phyloP scores from a whole-genome alignment of 2,888 invertebrate species.

The Volucella inanis region DNA sequence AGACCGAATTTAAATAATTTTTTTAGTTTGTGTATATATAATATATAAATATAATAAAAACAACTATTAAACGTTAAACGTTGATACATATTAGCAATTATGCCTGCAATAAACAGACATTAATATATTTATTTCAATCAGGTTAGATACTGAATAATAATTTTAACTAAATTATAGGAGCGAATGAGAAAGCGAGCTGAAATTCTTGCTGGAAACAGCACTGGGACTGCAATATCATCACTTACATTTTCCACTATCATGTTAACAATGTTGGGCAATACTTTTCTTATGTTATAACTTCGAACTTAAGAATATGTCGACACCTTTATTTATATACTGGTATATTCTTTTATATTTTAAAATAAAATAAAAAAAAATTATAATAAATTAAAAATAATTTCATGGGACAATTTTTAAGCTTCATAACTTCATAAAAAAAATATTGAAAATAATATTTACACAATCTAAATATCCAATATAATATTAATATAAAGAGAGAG shows the following conservation, averaged over 20 bases:
- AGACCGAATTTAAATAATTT: no score
- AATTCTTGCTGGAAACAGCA: conserved; percentile 86
- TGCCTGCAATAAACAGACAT: no score
- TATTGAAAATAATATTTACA: conserved; percentile 1
- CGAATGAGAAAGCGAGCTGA: conserved; percentile 85
- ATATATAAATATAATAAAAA: no score
- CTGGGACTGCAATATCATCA: conserved; percentile 81
- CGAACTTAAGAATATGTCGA: conserved; percentile 67
- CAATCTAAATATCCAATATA: conserved; percentile 51
- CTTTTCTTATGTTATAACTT: conserved; percentile 81
- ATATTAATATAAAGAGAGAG: conserved; percentile 7
- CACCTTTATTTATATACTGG: background rate
- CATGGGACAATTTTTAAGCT: conserved; percentile 25
- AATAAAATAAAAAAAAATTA: conserved; percentile 44
- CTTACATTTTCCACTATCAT: conserved; percentile 80
- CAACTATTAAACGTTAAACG: no score
- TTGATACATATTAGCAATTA: no score
- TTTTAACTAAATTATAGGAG: conserved; percentile 79
- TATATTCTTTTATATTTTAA: conserved; percentile 40
- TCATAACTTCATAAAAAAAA: background rate
- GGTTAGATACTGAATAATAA: no score
- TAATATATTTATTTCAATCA: no score
- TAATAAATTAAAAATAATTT: conserved; percentile 24
- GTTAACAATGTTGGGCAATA: conserved; percentile 80
- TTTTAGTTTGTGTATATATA: no score